Evolutionary conservation across 2,797 vertebrate genomes (phyloP).

Genomic region (Geotrypetes seraphini): DNA sequence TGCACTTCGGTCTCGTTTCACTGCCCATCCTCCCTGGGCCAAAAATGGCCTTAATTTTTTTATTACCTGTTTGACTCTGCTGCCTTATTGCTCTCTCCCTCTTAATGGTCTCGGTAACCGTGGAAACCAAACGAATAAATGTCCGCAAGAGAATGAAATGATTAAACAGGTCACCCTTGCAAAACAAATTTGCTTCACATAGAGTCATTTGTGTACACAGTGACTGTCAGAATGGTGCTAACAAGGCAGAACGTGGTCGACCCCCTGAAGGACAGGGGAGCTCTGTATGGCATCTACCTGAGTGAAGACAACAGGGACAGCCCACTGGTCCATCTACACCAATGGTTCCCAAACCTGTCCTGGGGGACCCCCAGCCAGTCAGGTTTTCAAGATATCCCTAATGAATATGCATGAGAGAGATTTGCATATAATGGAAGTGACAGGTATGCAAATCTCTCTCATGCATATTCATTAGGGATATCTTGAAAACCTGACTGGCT

Average conservation of each 20-base stretch:
- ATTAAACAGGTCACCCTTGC: slow-evolving; percentile 99
- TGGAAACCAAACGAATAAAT: slow-evolving; percentile 99
- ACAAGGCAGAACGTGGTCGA: no score
- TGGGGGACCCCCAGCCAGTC: no score
- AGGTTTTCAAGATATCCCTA: no score
- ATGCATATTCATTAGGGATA: no score
- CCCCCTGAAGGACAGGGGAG: slow-evolving; percentile 38
- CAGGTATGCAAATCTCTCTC: no score
- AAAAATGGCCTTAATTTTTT: slow-evolving; percentile 99
- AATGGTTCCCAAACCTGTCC: no score
- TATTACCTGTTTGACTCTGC: slow-evolving; percentile 99
- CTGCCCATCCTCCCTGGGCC: slow-evolving; percentile 71
- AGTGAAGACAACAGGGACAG: no score
- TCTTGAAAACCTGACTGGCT: no score
- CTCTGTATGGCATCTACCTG: no score
- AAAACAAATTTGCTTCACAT: slow-evolving; percentile 95
- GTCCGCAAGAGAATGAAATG: slow-evolving; percentile 99
- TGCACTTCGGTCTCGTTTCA: slow-evolving; percentile 78
- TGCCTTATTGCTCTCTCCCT: slow-evolving; percentile 98
- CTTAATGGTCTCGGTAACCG: slow-evolving; percentile 99
- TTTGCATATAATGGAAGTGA: no score
- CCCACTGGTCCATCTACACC: no score
- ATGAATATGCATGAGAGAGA: no score
- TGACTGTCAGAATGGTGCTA: slow-evolving; percentile 62
- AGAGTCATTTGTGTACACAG: slow-evolving; percentile 69